Evolutionary conservation across 2,888 invertebrate genomes (phyloP), one percentile per base, ranked within the genome.

Genomic region (Polymixis lichenea): DNA sequence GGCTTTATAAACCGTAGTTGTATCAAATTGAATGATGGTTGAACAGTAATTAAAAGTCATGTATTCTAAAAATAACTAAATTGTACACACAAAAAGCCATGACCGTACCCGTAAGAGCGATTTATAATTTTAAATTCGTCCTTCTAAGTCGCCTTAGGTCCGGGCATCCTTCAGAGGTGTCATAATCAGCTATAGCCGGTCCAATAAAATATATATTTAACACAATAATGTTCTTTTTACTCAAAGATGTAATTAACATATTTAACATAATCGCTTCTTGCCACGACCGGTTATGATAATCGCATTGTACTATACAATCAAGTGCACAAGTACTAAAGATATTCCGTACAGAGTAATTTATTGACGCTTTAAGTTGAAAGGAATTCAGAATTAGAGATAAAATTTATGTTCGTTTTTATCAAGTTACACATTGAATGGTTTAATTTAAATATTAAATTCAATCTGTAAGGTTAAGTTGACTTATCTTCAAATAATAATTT

Each of bases 231-330:
- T 88, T 91, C 90, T 91, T 91, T 90, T 90, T 89, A 90, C 88
- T 84, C 85, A 86, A 88, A 91, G 89, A 86, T 87, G 88, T 90
- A 92, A 94, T 94, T 93, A 93, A 83, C 93, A 93, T 94, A 94
- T 93, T 93, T 92, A 93, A 83, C 92, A 93, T 94, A 93, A 93
- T 93, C 90, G 89, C 88, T 88, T 91, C 90, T 90, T 86, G 86
- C 85, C 86, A 84, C 86, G 89, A 93, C 94, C 91, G 90, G 94
- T 95, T 95, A 93, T 93, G 93, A 82, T 93, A 93, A 93, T 92
- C 89, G 87, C 85, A 90, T 89, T 89, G 87, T 87, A 83, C 73
- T 75, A 88, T 90, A 92, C 91, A 88, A 85, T 89, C 87, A 84
- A 80, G 82, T 75, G 83, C 90, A 86, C 86, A 88, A 89, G 83